These are phyloP conservation scores for Acanthisitta chloris DNA, from an alignment of 2,113 vertebrate species.

Conservation along the genomic window DNA sequence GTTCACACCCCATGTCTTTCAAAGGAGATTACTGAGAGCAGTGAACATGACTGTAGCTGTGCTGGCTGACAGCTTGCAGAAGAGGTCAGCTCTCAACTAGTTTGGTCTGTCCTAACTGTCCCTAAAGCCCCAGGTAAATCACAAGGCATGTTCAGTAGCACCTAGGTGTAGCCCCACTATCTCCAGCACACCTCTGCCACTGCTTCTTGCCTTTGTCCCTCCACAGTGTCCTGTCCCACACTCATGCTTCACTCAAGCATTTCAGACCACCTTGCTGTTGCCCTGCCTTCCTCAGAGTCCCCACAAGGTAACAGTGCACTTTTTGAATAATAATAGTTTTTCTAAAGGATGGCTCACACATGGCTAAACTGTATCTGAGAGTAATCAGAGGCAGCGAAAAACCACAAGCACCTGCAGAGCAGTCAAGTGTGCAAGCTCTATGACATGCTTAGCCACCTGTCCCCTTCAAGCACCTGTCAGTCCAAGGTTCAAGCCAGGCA, in stretches of 20 bases:
- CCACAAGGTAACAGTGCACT: accelerated
- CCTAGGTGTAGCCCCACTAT: neutral
- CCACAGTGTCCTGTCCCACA: neutral
- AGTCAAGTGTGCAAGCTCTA: neutral
- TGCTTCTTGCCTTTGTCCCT: neutral
- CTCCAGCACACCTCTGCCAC: neutral
- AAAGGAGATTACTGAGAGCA: neutral
- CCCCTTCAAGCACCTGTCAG: neutral
- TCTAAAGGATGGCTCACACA: neutral
- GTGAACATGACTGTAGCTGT: neutral
- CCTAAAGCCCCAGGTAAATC: neutral
- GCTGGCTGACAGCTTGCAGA: neutral
- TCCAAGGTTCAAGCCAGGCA: neutral
- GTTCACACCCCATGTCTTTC: neutral
- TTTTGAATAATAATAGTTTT: neutral
- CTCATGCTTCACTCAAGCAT: neutral
- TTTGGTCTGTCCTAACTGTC: neutral
- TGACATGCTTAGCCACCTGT: neutral
- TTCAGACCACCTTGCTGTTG: neutral
- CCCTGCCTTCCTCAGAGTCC: neutral
- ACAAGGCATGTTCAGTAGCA: neutral
- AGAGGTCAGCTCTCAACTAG: neutral
- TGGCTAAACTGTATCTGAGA: neutral
- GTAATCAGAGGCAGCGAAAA: neutral
- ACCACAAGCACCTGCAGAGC: neutral